Percentiles rank a stretch among this genome's conserved stretches.
These are phyloP conservation scores for Drosophila kanekoi DNA, from an alignment of 2,888 invertebrate genomes.

Conservation along the genomic window DNA sequence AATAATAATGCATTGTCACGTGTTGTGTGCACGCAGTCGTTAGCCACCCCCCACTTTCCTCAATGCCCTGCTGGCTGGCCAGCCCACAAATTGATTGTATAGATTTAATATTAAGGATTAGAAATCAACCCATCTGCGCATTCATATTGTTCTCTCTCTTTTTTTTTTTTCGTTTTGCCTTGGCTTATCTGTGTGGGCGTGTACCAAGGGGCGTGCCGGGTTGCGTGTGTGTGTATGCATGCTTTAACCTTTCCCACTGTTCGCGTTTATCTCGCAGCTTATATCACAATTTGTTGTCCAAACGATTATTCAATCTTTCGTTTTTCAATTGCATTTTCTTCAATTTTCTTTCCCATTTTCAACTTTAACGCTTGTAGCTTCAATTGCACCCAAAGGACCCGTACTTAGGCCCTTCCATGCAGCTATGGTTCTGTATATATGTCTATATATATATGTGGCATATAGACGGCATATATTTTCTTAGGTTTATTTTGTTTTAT, in stretches of 20 bases:
- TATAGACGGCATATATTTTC: conserved; percentile 23
- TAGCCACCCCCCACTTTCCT: background rate
- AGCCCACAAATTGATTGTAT: conserved; percentile 72
- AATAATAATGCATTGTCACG: conserved; percentile 73
- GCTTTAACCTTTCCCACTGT: conserved; percentile 17
- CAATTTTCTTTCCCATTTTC: conserved; percentile 47
- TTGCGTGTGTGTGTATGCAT: conserved; percentile 4
- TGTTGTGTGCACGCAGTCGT: conserved; percentile 18
- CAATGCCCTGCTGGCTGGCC: background rate
- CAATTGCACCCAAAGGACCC: conserved; percentile 9
- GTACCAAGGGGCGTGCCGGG: background rate
- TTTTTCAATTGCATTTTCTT: conserved; percentile 60
- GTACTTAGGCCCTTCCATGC: conserved; percentile 25
- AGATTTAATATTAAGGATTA: conserved; percentile 78
- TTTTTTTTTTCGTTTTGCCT: no score
- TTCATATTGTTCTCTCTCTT: conserved; percentile 11
- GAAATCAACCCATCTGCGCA: conserved; percentile 66
- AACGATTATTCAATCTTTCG: conserved; percentile 16
- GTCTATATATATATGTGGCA: conserved; percentile 1
- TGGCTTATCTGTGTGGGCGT: conserved; percentile 3
- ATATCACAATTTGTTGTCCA: conserved; percentile 25
- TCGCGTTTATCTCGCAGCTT: conserved; percentile 1
- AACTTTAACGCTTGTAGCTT: conserved; percentile 36
- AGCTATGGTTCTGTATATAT: background rate
- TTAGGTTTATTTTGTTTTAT: conserved; percentile 44